These are phyloP conservation scores for Nipponacmea schrenckii DNA, from an alignment of 2,888 invertebrate genomes.

Conservation along the genomic window DNA sequence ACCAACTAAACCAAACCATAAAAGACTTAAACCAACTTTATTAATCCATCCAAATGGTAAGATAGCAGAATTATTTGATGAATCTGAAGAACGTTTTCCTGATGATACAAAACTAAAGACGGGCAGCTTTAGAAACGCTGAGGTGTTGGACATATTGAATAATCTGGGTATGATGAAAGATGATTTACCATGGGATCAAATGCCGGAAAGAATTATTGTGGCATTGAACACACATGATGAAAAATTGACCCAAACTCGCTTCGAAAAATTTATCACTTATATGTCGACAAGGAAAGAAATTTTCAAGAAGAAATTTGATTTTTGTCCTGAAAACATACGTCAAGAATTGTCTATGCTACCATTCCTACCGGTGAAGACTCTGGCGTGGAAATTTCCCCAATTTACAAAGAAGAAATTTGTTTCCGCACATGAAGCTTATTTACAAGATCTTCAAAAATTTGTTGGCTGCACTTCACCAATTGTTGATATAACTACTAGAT, in stretches of 20 bases:
- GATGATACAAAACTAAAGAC: slow-evolving; percentile 9
- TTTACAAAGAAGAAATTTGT: neutral
- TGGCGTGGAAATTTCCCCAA: neutral
- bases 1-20: slow-evolving; percentile 42
- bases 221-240: neutral
- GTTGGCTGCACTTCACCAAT: neutral
- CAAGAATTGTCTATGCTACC: neutral
- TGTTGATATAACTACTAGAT: neutral
- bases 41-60: slow-evolving; percentile 43
- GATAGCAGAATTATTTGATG: slow-evolving; percentile 38
- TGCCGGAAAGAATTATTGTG: slow-evolving; percentile 3
- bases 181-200: neutral
- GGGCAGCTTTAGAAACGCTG: neutral
- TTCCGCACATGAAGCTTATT: neutral
- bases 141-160: neutral
- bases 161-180: slow-evolving; percentile 11
- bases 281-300: slow-evolving; percentile 3
- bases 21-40: slow-evolving; percentile 36
- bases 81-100: slow-evolving; percentile 48
- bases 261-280: slow-evolving; percentile 11
- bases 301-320: neutral
- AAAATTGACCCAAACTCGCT: neutral
- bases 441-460: neutral
- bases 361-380: slow-evolving; percentile 21
- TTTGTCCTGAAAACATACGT: slow-evolving; percentile 6